These are phyloP conservation scores for Eubasilissa splendida DNA, from an alignment of 2,888 invertebrate genomes.

Conservation along the genomic window DNA sequence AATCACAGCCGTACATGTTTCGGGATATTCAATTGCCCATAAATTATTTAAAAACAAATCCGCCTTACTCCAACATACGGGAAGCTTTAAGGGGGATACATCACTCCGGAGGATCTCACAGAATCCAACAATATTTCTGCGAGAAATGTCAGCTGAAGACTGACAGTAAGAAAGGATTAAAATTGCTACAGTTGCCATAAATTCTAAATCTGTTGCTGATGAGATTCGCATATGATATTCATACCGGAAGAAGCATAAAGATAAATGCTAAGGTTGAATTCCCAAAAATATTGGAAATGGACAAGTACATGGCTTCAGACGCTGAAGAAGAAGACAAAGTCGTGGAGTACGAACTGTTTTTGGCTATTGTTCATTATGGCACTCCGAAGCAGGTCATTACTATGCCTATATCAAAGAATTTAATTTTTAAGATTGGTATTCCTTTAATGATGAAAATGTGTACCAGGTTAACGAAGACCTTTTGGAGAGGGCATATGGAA, in stretches of 20 bases:
- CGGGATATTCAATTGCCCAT: conserved; percentile 90
- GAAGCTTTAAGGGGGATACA: conserved; percentile 87
- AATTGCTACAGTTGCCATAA: conserved; percentile 90
- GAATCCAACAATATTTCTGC: conserved; percentile 91
- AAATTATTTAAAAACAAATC: conserved; percentile 83
- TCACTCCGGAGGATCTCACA: conserved; percentile 87
- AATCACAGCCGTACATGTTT: conserved; percentile 74
- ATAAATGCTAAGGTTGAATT: conserved; percentile 79
- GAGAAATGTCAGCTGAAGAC: conserved; percentile 89
- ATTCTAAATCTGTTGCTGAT: conserved; percentile 89
- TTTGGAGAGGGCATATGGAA: background rate
- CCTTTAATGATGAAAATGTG: conserved; percentile 81
- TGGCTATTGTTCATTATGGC: conserved; percentile 94
- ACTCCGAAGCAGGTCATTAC: conserved; percentile 94
- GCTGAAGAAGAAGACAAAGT: conserved; percentile 60
- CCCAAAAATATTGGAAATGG: background rate
- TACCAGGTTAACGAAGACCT: background rate
- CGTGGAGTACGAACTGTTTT: conserved; percentile 85
- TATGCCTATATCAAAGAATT: conserved; percentile 92
- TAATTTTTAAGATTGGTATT: conserved; percentile 83
- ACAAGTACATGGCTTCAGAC: background rate
- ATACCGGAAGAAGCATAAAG: conserved; percentile 87
- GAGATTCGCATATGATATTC: conserved; percentile 91
- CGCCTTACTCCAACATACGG: conserved; percentile 85
- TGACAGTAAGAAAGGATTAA: conserved; percentile 91